Evolutionary conservation across 2,797 vertebrate species (phyloP).

Genomic region (Calcarius lapponicus): DNA sequence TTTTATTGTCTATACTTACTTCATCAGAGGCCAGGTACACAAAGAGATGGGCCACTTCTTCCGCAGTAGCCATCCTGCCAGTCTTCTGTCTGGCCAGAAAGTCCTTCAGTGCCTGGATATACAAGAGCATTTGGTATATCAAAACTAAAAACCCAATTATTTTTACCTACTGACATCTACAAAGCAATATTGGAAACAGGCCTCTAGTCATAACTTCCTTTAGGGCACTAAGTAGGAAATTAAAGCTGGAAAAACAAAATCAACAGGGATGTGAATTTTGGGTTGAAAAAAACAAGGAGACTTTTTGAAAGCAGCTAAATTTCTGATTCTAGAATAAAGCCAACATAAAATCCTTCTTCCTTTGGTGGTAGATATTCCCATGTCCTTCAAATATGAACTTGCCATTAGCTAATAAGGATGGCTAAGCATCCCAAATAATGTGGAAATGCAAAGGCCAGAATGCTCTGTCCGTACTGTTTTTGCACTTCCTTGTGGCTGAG

Average conservation of each 20-base stretch:
- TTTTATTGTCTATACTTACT: conserved; percentile 71
- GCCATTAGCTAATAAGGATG: neutral
- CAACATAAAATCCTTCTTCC: neutral
- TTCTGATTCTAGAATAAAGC: neutral
- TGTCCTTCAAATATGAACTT: neutral
- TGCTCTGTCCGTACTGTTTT: neutral
- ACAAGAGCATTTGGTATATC: neutral
- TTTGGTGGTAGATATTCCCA: neutral
- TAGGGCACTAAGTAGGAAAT: neutral
- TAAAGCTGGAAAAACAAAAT: neutral
- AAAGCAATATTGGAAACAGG: neutral
- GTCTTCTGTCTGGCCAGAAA: conserved; percentile 93
- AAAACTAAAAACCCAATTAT: neutral
- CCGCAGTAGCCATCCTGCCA: conserved; percentile 89
- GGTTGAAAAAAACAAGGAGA: neutral
- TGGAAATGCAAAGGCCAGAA: neutral
- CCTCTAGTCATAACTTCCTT: neutral
- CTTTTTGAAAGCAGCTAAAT: neutral
- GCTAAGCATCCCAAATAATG: neutral
- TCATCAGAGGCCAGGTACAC: conserved; percentile 96
- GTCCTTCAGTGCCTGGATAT: conserved; percentile 83
- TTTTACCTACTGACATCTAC: neutral
- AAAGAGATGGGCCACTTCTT: conserved; percentile 91
- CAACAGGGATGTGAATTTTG: neutral
- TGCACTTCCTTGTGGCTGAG: neutral